Base-by-base conservation (phyloP, 2,797 vertebrate genomes). In the Austrolebias charrua region DNA sequence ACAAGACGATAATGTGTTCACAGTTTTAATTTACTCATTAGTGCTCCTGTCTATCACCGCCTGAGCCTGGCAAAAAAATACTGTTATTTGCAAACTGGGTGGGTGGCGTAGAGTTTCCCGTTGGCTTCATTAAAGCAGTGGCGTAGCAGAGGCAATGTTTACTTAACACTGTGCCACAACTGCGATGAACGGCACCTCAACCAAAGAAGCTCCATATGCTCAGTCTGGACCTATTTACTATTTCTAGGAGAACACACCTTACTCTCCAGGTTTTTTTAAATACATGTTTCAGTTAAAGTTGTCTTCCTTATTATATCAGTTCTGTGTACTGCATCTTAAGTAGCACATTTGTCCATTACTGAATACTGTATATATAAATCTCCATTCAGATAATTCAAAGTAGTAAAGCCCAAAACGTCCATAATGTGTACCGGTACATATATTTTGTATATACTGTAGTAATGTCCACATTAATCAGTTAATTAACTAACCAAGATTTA, bases 81-180 rank as follows among this genome's bases (percentile, higher is more conserved):
- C 86, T 81, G 86, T 88, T 83, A 88, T 89, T 88, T 86, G 76
- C 67, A 81, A 85, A 86, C 83, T 81, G 83, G 78, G 85, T 88
- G 84, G 85, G 82, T 79, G 85, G 78, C 35, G 57, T 76, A 83
- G 79, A 84, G 87, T 90, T 87, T 89, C 79, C 76, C 5, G 65
- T 78, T 83, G 80, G 82, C 78, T 82, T 75, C 79, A 83, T 78
- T 57, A 78, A 79, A 66, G 50, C 80, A 69, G 80, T 57, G 29
- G 83, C 76, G 40, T 52, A 79, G 60, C 68, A 66, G 60, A 60
- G 74, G 60, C 69, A 82, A 71, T 84, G 79, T 89, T 88, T 90
- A 89, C 71, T 81, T 84, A 78, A 69, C 78, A 15, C 71, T 6
- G 48, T 72, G 78, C 66, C 72, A 75, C 59, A 28, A 69, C 76